A percentile compares a stretch with the other conserved stretches of the same genome.
Evolutionary conservation across 2,113 vertebrate species (phyloP).

Genomic region (Ammospiza caudacuta): DNA sequence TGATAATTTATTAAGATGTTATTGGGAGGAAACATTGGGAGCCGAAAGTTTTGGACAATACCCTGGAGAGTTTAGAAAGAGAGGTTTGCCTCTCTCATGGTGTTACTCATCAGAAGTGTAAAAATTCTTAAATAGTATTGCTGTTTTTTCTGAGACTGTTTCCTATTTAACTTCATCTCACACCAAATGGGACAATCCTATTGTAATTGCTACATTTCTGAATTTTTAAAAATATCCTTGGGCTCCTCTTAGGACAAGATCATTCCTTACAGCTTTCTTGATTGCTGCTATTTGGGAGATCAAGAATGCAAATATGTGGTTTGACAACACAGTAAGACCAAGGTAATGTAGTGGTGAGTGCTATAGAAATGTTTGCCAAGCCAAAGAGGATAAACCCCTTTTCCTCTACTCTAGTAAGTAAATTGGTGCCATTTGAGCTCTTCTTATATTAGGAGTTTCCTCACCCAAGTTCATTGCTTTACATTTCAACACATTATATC

Average conservation of each 20-base stretch:
- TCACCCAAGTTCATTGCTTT: conserved; percentile 16
- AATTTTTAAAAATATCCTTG: background rate
- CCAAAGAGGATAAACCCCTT: background rate
- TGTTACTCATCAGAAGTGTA: background rate
- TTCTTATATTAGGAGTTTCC: conserved; percentile 18
- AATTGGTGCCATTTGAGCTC: conserved; percentile 22
- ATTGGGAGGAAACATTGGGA: background rate
- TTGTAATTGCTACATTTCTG: background rate
- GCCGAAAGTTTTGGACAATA: background rate
- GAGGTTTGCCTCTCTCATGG: background rate
- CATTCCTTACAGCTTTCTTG: background rate
- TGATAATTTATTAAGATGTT: conserved; percentile 10
- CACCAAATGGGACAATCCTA: background rate
- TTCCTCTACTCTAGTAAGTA: background rate
- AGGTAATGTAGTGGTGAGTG: conserved; percentile 5
- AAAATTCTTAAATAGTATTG: background rate
- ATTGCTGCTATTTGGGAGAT: background rate
- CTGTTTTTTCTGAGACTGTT: background rate
- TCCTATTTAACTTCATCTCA: background rate
- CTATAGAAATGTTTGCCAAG: background rate
- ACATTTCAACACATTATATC: background rate
- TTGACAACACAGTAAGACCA: conserved; percentile 6
- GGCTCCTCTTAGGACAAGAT: background rate
- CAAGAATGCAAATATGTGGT: background rate
- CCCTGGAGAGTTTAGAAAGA: background rate